A percentile compares a stretch with the other conserved stretches of the same genome.
Conservation (phyloP, 30 jellyfish, hydroid and myxozoan species). For the Clytia hemisphaerica region DNA sequence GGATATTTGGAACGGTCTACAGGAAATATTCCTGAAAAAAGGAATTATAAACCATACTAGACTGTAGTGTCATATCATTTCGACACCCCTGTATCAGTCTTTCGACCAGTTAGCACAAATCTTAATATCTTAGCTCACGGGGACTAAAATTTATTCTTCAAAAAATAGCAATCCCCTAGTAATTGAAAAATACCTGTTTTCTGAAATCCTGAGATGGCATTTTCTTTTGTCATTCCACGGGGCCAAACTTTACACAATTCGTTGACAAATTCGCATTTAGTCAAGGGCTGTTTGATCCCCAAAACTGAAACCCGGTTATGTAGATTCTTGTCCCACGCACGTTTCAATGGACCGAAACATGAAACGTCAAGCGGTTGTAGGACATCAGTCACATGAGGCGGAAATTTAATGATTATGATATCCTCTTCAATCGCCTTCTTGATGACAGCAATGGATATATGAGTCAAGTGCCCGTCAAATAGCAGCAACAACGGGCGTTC, state of each 20-base stretch:
- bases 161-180: not conserved
- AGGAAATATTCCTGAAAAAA: slow-evolving; percentile 12
- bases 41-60: not conserved
- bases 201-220: slow-evolving; percentile 17
- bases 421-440: slow-evolving; percentile 31
- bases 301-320: slow-evolving; percentile 3
- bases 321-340: slow-evolving; percentile 11
- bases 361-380: slow-evolving; percentile 47
- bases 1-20: slow-evolving; percentile 33
- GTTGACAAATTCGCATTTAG: slow-evolving; percentile 9
- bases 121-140: not conserved
- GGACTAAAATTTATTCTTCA: not conserved
- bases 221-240: slow-evolving; percentile 13
- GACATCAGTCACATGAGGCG: slow-evolving; percentile 31
- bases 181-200: not conserved
- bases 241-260: slow-evolving; percentile 25
- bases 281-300: slow-evolving; percentile 9
- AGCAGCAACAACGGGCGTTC: slow-evolving; percentile 27
- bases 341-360: slow-evolving; percentile 35
- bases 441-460: slow-evolving; percentile 20
- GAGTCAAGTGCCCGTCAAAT: slow-evolving; percentile 48
- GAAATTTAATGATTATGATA: slow-evolving; percentile 29
- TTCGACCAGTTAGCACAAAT: no score
- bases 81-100: no score
- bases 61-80: no score